Conservation (phyloP, 2,797 vertebrate genomes). For the Pempheris klunzingeri region DNA sequence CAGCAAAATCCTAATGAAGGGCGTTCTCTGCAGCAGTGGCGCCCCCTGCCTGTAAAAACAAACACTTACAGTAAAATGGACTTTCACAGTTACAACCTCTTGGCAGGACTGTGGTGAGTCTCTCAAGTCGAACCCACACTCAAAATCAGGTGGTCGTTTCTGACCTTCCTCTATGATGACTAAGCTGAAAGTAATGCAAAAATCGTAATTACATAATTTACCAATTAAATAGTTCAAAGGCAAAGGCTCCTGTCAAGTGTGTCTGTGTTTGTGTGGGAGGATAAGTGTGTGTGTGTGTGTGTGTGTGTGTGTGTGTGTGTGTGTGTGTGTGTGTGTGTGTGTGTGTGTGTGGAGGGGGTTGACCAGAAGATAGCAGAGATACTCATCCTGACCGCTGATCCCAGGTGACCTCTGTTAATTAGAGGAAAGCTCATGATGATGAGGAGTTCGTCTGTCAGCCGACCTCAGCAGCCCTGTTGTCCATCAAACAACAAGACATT, state of each 20-base stretch:
- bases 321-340: neutral
- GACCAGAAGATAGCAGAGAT: conserved; percentile 25
- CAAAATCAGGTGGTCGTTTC: neutral
- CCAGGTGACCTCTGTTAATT: conserved; percentile 66
- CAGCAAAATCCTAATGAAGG: neutral
- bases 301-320: neutral
- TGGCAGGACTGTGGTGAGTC: too few species aligned
- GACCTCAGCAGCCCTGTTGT: conserved; percentile 12
- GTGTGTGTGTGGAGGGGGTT: neutral
- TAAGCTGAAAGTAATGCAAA: neutral
- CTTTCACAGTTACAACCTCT: neutral
- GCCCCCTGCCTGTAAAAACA: conserved; percentile 61
- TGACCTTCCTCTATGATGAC: neutral
- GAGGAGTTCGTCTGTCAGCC: conserved; percentile 23
- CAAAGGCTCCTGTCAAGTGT: neutral
- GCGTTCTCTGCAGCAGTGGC: conserved; percentile 32
- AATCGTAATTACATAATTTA: neutral
- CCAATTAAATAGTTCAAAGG: neutral
- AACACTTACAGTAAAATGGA: neutral
- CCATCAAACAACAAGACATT: conserved; percentile 9
- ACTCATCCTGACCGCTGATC: conserved; percentile 62
- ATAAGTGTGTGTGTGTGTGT: neutral
- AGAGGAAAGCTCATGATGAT: conserved; percentile 59
- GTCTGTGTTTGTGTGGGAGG: neutral
- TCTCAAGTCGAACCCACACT: neutral